Percentiles rank a stretch among this genome's conserved stretches.
Conservation (phyloP, 2,797 vertebrate species). For the Phalloptychus januarius region DNA sequence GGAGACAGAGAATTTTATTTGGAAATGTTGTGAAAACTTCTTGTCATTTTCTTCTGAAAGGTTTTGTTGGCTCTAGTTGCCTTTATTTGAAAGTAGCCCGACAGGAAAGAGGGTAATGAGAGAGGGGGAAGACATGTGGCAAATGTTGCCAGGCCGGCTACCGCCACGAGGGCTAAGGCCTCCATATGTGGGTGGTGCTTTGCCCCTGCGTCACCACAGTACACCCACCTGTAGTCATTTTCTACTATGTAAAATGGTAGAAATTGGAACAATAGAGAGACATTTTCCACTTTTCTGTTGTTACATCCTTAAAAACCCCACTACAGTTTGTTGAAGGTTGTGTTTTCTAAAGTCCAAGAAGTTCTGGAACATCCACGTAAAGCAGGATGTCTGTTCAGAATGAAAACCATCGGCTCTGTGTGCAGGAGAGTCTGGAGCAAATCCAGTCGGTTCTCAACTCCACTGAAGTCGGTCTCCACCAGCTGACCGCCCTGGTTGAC, state of each 20-base stretch:
- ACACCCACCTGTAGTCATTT: too few species aligned
- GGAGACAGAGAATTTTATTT: too few species aligned
- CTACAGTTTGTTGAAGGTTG: background rate
- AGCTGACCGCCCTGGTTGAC: conserved; percentile 93
- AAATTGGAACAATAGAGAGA: background rate
- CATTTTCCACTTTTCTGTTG: background rate
- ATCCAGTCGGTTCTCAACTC: conserved; percentile 90
- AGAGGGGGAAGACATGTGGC: too few species aligned
- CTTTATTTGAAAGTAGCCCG: too few species aligned
- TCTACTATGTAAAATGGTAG: background rate
- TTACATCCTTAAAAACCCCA: background rate
- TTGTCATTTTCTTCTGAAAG: background rate
- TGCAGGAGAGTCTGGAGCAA: conserved; percentile 84
- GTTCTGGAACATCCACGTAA: background rate
- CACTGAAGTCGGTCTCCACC: conserved; percentile 92
- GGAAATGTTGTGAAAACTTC: too few species aligned
- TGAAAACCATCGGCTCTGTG: conserved; percentile 16
- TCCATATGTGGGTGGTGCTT: too few species aligned
- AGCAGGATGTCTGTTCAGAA: conserved; percentile 11
- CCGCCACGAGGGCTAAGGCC: too few species aligned
- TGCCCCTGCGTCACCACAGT: too few species aligned
- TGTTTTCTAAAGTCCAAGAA: background rate
- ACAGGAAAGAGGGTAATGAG: too few species aligned
- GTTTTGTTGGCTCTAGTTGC: too few species aligned
- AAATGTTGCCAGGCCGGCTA: too few species aligned